Evolutionary conservation across 2,888 invertebrate species (phyloP).

Genomic region (Spialia ferax): DNA sequence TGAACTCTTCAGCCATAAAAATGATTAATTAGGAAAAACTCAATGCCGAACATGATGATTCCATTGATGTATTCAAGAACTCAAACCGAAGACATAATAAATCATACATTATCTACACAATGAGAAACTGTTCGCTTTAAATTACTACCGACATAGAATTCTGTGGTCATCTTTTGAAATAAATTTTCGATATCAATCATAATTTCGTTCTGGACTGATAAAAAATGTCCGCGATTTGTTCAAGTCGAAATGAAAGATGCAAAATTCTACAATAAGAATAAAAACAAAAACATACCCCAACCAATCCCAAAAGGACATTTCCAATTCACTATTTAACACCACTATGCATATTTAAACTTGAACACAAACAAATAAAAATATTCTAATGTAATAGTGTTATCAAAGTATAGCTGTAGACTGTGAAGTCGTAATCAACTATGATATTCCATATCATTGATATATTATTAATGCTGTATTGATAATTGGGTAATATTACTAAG

Average conservation of each 20-base stretch:
- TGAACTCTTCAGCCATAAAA: not conserved
- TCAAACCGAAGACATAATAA: constrained; percentile 22
- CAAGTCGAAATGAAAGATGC: not conserved
- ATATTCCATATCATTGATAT: constrained; percentile 30
- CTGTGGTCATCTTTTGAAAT: constrained; percentile 23
- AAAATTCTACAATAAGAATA: not conserved
- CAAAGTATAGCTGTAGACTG: constrained; percentile 25
- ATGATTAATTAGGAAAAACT: constrained; percentile 32
- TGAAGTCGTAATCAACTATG: constrained; percentile 15
- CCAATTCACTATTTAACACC: constrained; percentile 35
- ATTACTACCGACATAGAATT: constrained; percentile 23
- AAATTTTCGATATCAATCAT: constrained; percentile 22
- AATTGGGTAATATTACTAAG: constrained; percentile 40
- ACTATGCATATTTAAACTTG: constrained; percentile 17
- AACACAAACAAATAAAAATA: constrained; percentile 3
- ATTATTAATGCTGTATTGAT: constrained; percentile 37
- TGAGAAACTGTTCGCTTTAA: constrained; percentile 15
- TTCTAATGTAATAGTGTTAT: constrained; percentile 3
- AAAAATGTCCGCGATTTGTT: not conserved
- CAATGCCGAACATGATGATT: not conserved
- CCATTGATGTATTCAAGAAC: constrained; percentile 9
- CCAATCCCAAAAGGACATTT: constrained; percentile 58
- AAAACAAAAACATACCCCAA: constrained; percentile 53
- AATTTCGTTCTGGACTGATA: constrained; percentile 16
- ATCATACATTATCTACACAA: constrained; percentile 28